Evolutionary conservation across 2,888 invertebrate species (phyloP).

Genomic region (Pterobdella sp.): DNA sequence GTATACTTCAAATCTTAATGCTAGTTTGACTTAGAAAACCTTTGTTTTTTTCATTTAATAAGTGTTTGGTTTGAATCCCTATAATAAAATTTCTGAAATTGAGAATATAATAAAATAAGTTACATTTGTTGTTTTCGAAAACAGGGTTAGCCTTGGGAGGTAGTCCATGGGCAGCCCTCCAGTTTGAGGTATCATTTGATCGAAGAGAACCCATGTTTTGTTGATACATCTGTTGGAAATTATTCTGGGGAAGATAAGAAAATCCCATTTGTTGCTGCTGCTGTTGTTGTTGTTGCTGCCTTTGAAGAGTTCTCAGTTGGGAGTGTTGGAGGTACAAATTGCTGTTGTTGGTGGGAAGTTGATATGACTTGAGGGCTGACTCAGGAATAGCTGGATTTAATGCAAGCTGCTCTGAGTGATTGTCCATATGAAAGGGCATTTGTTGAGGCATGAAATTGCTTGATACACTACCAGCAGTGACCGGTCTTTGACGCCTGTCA

Average conservation of each 20-base stretch:
- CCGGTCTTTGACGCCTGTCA: constrained; percentile 15
- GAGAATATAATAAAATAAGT: background rate
- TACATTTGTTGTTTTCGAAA: background rate
- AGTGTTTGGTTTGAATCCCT: background rate
- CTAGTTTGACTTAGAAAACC: no score
- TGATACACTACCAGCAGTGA: background rate
- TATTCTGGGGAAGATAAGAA: background rate
- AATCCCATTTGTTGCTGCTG: constrained; percentile 24
- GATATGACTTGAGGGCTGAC: constrained; percentile 20
- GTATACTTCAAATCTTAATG: no score
- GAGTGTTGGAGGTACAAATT: background rate
- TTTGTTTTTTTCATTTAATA: background rate
- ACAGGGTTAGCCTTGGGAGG: background rate
- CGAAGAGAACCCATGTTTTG: background rate
- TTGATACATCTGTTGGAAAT: constrained; percentile 16
- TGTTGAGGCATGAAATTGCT: background rate
- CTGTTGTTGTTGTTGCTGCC: constrained; percentile 27
- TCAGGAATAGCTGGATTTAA: constrained; percentile 13
- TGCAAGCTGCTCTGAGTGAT: constrained; percentile 14
- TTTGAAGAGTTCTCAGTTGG: background rate
- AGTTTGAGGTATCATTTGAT: background rate
- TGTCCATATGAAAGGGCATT: constrained; percentile 9
- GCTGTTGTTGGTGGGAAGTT: constrained; percentile 5
- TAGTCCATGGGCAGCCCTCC: constrained; percentile 14
- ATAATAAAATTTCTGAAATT: background rate